Percentiles rank a stretch among this genome's conserved stretches.
phyloP scores from a whole-genome alignment of 2,797 vertebrate genomes.

The Anisognathus igniventris region DNA sequence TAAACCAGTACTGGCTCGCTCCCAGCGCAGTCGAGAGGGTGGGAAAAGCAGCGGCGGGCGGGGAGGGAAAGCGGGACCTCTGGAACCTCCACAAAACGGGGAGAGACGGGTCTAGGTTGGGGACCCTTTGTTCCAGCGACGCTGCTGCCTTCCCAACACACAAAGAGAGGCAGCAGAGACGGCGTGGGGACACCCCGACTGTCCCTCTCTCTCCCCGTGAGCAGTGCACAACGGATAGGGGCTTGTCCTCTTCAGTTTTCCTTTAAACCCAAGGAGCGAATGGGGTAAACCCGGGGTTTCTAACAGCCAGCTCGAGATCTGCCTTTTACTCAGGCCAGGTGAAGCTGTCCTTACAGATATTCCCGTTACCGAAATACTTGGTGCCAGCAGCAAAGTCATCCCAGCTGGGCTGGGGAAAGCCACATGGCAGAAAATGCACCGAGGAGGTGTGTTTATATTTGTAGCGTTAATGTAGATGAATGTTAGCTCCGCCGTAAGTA shows the following conservation, averaged over 20 bases:
- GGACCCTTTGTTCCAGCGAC: conserved; percentile 1
- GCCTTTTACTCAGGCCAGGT: not conserved
- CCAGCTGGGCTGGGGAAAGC: not conserved
- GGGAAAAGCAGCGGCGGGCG: conserved; percentile 16
- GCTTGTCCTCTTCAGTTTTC: not conserved
- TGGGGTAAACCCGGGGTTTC: not conserved
- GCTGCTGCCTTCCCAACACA: not conserved
- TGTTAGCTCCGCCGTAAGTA: not conserved
- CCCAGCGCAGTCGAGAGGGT: conserved; percentile 11
- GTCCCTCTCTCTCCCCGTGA: not conserved
- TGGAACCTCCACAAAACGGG: not conserved
- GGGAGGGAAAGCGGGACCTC: not conserved
- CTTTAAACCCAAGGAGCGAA: not conserved
- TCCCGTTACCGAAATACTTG: not conserved
- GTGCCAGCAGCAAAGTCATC: not conserved
- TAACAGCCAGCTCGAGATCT: not conserved
- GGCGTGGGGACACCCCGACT: not conserved
- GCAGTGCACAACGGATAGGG: not conserved
- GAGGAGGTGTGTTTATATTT: not conserved
- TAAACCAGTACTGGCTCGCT: conserved; percentile 23
- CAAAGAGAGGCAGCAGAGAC: not conserved
- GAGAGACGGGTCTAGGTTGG: not conserved
- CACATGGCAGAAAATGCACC: not conserved
- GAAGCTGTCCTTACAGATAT: not conserved
- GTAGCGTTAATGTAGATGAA: not conserved